Percentiles rank a stretch among this genome's conserved stretches.
phyloP scores from a whole-genome alignment of 2,113 vertebrate genomes.

The Nestor notabilis region DNA sequence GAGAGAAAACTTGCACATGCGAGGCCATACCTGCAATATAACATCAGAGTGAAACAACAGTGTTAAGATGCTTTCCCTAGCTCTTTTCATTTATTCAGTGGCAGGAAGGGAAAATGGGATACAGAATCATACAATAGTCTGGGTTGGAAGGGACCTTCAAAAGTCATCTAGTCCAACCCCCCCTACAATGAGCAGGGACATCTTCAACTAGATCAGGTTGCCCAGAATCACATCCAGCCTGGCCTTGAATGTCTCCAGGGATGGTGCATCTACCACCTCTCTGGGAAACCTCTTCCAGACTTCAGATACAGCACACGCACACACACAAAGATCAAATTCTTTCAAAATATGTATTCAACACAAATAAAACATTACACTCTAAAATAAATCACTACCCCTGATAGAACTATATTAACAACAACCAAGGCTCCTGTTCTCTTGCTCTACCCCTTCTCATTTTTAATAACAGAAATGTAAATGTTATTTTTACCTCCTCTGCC shows the following conservation, averaged over 20 bases:
- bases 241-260: neutral
- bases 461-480: slow-evolving; percentile 20
- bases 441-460: neutral
- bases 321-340: neutral
- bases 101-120: neutral
- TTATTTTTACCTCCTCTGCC: slow-evolving; percentile 42
- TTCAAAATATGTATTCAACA: neutral
- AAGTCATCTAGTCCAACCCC: neutral
- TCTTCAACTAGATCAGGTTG: neutral
- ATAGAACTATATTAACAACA: neutral
- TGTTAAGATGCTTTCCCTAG: slow-evolving; percentile 5
- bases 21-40: slow-evolving; percentile 94
- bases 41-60: slow-evolving; percentile 42
- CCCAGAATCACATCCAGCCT: neutral
- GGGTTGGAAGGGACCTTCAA: neutral
- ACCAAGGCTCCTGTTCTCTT: neutral
- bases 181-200: neutral
- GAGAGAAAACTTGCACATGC: slow-evolving; percentile 98
- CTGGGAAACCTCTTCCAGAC: neutral
- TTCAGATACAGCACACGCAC: neutral
- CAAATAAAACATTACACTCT: neutral
- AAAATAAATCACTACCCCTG: neutral
- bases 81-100: neutral
- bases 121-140: neutral
- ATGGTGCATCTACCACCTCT: neutral